Percentiles rank a stretch among this genome's conserved stretches.
Evolutionary conservation across 2,888 invertebrate genomes (phyloP).

Genomic region (Yponomeuta plumbellus): DNA sequence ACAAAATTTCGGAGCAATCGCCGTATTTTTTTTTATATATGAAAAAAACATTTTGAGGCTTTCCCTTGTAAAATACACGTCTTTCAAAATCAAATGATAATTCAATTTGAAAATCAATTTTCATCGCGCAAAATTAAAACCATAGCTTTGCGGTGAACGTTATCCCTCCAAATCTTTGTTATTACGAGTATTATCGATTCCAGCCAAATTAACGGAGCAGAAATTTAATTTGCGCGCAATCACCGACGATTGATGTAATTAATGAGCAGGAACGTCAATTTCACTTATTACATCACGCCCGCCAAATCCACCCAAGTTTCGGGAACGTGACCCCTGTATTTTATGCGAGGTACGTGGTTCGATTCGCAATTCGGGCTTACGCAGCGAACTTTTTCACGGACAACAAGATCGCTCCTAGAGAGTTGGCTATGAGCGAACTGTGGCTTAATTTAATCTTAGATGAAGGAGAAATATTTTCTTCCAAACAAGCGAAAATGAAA

Average conservation of each 20-base stretch:
- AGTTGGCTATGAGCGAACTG: slow-evolving; percentile 4
- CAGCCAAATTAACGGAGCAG: not conserved
- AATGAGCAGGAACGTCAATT: slow-evolving; percentile 15
- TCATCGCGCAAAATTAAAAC: not conserved
- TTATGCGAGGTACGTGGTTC: slow-evolving; percentile 44
- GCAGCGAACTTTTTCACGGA: slow-evolving; percentile 5
- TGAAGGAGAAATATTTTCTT: slow-evolving; percentile 1
- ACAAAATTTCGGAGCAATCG: too few relatives aligned
- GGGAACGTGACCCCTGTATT: slow-evolving; percentile 39
- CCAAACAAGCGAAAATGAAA: not conserved
- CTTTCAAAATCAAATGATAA: too few relatives aligned
- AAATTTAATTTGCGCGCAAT: not conserved
- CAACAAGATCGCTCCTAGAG: not conserved
- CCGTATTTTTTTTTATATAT: too few relatives aligned
- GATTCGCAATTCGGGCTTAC: slow-evolving; percentile 24
- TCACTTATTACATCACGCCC: slow-evolving; percentile 23
- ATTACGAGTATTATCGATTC: not conserved
- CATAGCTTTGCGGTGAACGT: too few relatives aligned
- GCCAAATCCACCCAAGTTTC: slow-evolving; percentile 26
- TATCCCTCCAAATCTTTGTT: too few relatives aligned
- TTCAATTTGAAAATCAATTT: not conserved
- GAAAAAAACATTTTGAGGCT: too few relatives aligned
- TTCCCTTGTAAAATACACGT: too few relatives aligned
- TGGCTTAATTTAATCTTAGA: slow-evolving; percentile 8
- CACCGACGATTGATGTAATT: slow-evolving; percentile 6